phyloP scores from a whole-genome alignment of 2,888 invertebrate species.

The Leptinotarsa tumamoca region DNA sequence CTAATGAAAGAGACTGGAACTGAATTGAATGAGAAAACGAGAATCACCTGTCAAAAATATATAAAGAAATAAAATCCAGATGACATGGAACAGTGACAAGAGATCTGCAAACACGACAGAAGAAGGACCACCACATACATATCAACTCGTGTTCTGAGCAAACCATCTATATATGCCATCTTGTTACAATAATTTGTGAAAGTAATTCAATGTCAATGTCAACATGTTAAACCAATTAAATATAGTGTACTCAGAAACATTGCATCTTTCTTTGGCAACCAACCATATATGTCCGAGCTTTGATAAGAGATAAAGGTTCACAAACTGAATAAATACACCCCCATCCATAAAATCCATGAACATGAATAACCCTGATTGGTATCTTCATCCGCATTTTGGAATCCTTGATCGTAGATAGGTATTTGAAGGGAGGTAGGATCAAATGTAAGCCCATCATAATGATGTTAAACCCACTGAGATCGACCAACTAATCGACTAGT shows the following conservation, averaged over 20 bases:
- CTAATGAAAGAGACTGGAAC: too few species aligned
- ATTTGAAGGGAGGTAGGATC: conserved; percentile 45
- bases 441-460: conserved; percentile 52
- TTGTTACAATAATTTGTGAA: too few species aligned
- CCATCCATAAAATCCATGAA: neutral
- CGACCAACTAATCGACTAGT: conserved; percentile 45
- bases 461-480: conserved; percentile 52
- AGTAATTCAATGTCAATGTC: too few species aligned
- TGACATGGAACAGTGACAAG: too few species aligned
- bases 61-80: too few species aligned
- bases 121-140: too few species aligned
- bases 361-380: conserved; percentile 35
- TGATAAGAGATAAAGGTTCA: neutral
- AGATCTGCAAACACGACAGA: too few species aligned
- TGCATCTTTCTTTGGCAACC: neutral
- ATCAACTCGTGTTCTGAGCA: too few species aligned
- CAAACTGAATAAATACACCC: neutral
- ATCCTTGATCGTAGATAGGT: conserved; percentile 38
- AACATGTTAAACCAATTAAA: too few species aligned
- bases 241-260: neutral
- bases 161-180: too few species aligned
- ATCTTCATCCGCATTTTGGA: conserved; percentile 31
- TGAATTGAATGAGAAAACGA: too few species aligned
- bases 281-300: neutral
- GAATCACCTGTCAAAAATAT: too few species aligned